Conservation (phyloP, 2,113 vertebrate genomes). For the Pontoporia blainvillei region DNA sequence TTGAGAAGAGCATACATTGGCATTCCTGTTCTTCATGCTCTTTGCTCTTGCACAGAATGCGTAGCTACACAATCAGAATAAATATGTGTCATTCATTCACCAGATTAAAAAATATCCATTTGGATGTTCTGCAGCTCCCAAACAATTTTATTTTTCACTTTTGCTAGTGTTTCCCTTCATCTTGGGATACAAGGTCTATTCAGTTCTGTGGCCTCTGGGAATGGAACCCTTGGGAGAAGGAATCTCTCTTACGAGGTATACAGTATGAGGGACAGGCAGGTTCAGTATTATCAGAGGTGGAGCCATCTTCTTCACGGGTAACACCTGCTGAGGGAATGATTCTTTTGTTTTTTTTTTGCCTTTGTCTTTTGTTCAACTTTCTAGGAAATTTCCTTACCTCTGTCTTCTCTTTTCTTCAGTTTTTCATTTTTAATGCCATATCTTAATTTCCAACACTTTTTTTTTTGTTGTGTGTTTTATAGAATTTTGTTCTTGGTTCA, state of each 20-base stretch:
- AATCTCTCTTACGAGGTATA: neutral
- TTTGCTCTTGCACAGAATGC: neutral
- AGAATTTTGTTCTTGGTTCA: neutral
- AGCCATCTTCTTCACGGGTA: neutral
- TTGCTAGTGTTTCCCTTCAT: neutral
- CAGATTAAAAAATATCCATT: neutral
- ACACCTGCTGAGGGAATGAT: neutral
- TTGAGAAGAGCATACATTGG: neutral
- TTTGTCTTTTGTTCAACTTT: neutral
- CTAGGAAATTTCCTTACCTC: neutral
- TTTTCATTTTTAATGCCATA: neutral
- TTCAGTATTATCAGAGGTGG: neutral
- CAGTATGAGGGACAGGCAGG: neutral
- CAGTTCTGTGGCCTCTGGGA: neutral
- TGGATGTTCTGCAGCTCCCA: neutral
- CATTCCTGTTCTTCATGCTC: neutral
- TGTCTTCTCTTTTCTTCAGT: neutral
- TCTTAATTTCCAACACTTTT: neutral
- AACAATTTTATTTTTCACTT: neutral
- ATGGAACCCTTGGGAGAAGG: neutral
- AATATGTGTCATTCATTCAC: neutral
- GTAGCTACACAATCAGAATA: too few relatives aligned
- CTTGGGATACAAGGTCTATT: neutral
- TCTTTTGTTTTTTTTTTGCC: neutral
- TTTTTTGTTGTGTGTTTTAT: neutral